Conservation (phyloP, 2,888 invertebrate species). For the Tenodera sinensis region DNA sequence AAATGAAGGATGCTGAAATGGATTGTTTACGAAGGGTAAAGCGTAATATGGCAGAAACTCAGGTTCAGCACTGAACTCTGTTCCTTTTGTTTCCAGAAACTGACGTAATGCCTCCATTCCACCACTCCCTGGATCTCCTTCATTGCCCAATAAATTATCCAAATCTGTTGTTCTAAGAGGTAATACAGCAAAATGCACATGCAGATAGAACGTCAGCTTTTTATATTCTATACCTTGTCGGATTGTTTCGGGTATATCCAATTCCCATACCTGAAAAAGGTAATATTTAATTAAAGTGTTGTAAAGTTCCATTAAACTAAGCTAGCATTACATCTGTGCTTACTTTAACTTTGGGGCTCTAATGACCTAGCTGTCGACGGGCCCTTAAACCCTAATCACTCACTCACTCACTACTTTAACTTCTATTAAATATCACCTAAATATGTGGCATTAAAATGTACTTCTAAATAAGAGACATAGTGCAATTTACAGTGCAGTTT, state of each 20-base stretch:
- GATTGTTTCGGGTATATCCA: constrained; percentile 36
- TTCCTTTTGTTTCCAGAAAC: constrained; percentile 47
- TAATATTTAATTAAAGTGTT: not conserved
- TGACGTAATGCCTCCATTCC: constrained; percentile 42
- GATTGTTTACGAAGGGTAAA: constrained; percentile 54
- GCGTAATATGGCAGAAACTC: constrained; percentile 55
- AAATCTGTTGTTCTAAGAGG: constrained; percentile 29
- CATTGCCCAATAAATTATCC: not conserved
- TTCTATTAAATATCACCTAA: too few relatives aligned
- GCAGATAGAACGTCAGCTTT: constrained; percentile 41
- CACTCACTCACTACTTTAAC: too few relatives aligned
- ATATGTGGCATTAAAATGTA: too few relatives aligned
- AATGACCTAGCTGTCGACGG: too few relatives aligned
- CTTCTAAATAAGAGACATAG: too few relatives aligned
- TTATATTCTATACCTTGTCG: constrained; percentile 39
- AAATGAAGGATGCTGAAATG: constrained; percentile 51
- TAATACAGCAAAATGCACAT: constrained; percentile 42
- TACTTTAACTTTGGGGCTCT: too few relatives aligned
- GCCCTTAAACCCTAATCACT: too few relatives aligned
- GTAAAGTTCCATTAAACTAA: not conserved
- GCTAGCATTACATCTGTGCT: not conserved
- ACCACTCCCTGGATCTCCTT: not conserved
- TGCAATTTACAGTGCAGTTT: too few relatives aligned
- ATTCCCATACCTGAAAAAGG: constrained; percentile 40
- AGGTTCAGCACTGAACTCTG: constrained; percentile 49